Conservation (phyloP, 2,888 invertebrate species). For the Ramazzottius varieornatus region DNA sequence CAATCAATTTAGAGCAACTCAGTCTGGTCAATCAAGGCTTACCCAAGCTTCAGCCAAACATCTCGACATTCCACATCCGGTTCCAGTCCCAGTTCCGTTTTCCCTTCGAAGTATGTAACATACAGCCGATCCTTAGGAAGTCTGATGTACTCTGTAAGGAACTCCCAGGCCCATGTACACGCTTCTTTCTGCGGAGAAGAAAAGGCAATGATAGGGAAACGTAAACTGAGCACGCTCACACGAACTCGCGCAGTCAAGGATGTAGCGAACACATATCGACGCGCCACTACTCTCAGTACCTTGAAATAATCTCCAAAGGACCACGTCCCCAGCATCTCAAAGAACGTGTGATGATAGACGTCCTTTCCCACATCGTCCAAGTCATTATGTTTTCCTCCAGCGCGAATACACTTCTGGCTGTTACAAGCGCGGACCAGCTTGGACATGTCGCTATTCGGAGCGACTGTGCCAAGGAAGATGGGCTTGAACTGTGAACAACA, state of each 20-base stretch:
- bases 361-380: slow-evolving; percentile 98
- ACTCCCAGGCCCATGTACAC: slow-evolving; percentile 90
- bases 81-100: slow-evolving; percentile 45
- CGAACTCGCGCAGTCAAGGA: no score
- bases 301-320: slow-evolving; percentile 99
- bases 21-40: slow-evolving; percentile 10
- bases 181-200: slow-evolving; percentile 43
- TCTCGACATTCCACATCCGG: slow-evolving; percentile 77
- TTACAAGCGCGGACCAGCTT: slow-evolving; percentile 55
- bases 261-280: no score
- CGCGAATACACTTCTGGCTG: slow-evolving; percentile 94
- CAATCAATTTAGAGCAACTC: neutral
- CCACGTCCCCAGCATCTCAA: slow-evolving; percentile 99
- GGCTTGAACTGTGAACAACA: slow-evolving; percentile 51
- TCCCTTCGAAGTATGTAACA: slow-evolving; percentile 94
- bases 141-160: slow-evolving; percentile 45
- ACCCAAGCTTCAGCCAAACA: slow-evolving; percentile 47
- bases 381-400: slow-evolving; percentile 98
- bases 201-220: no score
- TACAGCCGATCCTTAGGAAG: slow-evolving; percentile 65
- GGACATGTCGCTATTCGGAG: slow-evolving; percentile 83
- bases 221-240: no score
- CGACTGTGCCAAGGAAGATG: slow-evolving; percentile 78
- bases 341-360: slow-evolving; percentile 98
- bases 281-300: no score